Evolutionary conservation across 2,888 invertebrate species (phyloP).

Genomic region (Ormyrus rosae): DNA sequence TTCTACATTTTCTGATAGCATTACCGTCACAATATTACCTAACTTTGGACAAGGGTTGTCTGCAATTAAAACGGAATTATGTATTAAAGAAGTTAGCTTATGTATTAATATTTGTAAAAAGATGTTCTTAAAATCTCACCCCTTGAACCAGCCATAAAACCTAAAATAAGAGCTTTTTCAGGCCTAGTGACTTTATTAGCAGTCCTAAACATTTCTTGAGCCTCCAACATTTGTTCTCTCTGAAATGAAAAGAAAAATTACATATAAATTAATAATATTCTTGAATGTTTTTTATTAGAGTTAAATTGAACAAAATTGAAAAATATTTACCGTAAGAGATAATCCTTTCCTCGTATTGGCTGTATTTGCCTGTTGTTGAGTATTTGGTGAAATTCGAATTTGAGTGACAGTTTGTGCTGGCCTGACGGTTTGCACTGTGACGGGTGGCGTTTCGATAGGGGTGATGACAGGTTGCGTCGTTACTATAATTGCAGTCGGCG

Average conservation of each 20-base stretch:
- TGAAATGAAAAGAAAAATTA: constrained; percentile 75
- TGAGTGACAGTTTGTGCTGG: constrained; percentile 77
- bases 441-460: constrained; percentile 68
- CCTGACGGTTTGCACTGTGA: constrained; percentile 72
- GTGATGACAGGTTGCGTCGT: constrained; percentile 67
- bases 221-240: constrained; percentile 97
- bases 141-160: constrained; percentile 99
- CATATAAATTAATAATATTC: constrained; percentile 14
- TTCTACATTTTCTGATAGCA: constrained; percentile 94
- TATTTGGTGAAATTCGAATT: constrained; percentile 77
- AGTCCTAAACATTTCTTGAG: constrained; percentile 97
- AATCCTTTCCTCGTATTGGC: constrained; percentile 80
- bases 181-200: constrained; percentile 97
- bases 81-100: constrained; percentile 25
- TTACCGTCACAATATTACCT: constrained; percentile 97
- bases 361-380: constrained; percentile 75
- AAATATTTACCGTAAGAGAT: constrained; percentile 81
- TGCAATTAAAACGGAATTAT: constrained; percentile 72
- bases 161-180: constrained; percentile 97
- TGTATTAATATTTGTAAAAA: not conserved
- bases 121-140: constrained; percentile 76
- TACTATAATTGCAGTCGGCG: constrained; percentile 61
- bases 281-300: not conserved
- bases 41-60: constrained; percentile 98
- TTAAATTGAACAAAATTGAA: constrained; percentile 22